Evolutionary conservation across 2,113 vertebrate species (phyloP).

Genomic region (Indicator maculatus): DNA sequence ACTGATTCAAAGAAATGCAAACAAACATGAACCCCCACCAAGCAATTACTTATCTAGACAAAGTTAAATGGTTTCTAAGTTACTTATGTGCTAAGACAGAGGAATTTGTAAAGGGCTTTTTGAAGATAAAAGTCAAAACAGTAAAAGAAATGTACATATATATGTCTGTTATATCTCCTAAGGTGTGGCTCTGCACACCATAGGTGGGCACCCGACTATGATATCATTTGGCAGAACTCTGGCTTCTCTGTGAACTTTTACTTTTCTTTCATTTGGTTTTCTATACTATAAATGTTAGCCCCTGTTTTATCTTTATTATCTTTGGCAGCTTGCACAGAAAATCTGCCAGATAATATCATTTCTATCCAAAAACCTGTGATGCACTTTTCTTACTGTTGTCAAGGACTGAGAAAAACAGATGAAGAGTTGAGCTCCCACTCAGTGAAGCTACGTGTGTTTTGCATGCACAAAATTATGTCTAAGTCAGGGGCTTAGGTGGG

Average conservation of each 20-base stretch:
- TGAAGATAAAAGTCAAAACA: not conserved
- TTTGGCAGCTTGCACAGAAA: not conserved
- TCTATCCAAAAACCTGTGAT: not conserved
- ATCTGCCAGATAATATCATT: not conserved
- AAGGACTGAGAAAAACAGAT: not conserved
- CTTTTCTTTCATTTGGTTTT: not conserved
- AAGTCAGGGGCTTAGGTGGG: not conserved
- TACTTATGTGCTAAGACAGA: not conserved
- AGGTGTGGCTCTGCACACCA: not conserved
- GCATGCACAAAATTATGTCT: not conserved
- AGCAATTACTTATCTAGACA: not conserved
- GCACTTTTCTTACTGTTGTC: not conserved
- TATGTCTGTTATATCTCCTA: not conserved
- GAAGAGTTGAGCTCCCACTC: not conserved
- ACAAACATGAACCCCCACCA: not conserved
- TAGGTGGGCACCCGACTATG: not conserved
- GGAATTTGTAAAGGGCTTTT: not conserved
- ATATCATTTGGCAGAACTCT: not conserved
- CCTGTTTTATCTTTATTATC: not conserved
- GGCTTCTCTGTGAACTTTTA: not conserved
- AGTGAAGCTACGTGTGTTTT: not conserved
- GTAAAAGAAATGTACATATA: not conserved
- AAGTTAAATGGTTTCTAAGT: not conserved
- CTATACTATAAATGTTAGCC: not conserved
- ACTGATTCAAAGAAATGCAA: conserved; percentile 36